A percentile compares a stretch with the other conserved stretches of the same genome.
Conservation (phyloP, 2,113 vertebrate species). For the Telmatochromis brichardi region DNA sequence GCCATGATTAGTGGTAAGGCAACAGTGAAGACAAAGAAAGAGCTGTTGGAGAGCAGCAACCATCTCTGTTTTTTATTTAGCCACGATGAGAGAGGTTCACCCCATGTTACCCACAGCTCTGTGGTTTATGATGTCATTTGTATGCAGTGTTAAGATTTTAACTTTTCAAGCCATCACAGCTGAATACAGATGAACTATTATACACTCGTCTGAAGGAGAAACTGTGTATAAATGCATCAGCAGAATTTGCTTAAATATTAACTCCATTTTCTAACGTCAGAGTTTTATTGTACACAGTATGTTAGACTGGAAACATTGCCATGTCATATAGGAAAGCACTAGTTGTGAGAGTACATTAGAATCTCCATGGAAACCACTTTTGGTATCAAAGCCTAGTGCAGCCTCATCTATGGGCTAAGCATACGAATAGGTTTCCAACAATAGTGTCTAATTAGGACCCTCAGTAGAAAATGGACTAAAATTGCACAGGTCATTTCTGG, state of each 20-base stretch:
- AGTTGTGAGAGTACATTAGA: slow-evolving; percentile 67
- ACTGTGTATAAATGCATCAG: not conserved
- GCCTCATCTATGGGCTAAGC: slow-evolving; percentile 67
- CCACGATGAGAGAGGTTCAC: slow-evolving; percentile 35
- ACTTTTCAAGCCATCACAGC: slow-evolving; percentile 4
- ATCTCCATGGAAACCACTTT: slow-evolving; percentile 79
- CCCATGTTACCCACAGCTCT: slow-evolving; percentile 40
- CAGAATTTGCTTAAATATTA: not conserved
- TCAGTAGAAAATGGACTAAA: slow-evolving; percentile 50
- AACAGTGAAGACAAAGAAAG: slow-evolving; percentile 58
- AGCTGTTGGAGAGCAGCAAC: slow-evolving; percentile 29
- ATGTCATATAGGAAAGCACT: slow-evolving; percentile 61
- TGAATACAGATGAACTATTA: not conserved
- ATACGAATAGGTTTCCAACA: slow-evolving; percentile 62
- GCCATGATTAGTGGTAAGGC: slow-evolving; percentile 41
- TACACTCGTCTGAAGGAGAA: not conserved
- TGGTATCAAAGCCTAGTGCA: slow-evolving; percentile 71
- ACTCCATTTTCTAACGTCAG: not conserved
- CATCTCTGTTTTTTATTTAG: slow-evolving; percentile 28
- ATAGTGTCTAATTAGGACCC: slow-evolving; percentile 68
- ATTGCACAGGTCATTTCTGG: slow-evolving; percentile 41
- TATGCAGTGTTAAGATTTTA: slow-evolving; percentile 32
- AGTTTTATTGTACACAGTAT: not conserved
- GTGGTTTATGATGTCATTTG: slow-evolving; percentile 53
- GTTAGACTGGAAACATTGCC: slow-evolving; percentile 20